Base-by-base conservation (phyloP, 2,113 vertebrate genomes). In the Dinomys branickii region DNA sequence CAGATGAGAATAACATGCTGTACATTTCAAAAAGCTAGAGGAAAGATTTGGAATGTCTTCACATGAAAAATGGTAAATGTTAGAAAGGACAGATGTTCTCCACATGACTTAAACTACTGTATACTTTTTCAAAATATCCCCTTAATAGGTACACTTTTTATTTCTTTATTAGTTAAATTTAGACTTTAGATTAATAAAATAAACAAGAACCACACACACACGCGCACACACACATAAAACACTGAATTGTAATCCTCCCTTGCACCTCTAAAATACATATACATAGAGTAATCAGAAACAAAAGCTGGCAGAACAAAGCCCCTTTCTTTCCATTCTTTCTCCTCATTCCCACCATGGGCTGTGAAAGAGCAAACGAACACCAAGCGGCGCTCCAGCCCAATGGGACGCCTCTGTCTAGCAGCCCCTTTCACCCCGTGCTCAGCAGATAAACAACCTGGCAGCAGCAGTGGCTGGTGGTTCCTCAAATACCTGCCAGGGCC, bases 371-470 rank as follows among this genome's bases (percentile, higher is more conserved):
- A 88, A 47, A 75, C 41, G 10, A 80, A 65, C 73, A 59, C 30
- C 13, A 35, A 52, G 67, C 47, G 17, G 30, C 61, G 24, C 12
- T 7, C 14, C 58, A 63, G 28, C 10, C 5, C 80, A 67, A 58
- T 88, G 41, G 44, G 33, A 61, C 52, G n/a, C 94, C 73, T 5
- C 5, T 96, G 12, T 4, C 82, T 61, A 35, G 26, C 1, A 54
- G 35, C 2, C 67, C 30, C 35, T 95, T 96, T 81, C 85, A 58
- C 56, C 2, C 47, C 85, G 69, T 54, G 50, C 33, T 89, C 28
- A 61, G 58, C n/a, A 94, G 47, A 92, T 93, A 94, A 88, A 94
- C 6, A 67, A 93, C 41, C 86, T 92, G 87, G 61, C 56, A 94
- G 44, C 81, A 90, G 35, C 38, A 75, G 56, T 56, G 80, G 19